These are phyloP conservation scores for Neosilurus hyrtlii DNA, from an alignment of 2,797 vertebrate genomes.

Conservation along the genomic window DNA sequence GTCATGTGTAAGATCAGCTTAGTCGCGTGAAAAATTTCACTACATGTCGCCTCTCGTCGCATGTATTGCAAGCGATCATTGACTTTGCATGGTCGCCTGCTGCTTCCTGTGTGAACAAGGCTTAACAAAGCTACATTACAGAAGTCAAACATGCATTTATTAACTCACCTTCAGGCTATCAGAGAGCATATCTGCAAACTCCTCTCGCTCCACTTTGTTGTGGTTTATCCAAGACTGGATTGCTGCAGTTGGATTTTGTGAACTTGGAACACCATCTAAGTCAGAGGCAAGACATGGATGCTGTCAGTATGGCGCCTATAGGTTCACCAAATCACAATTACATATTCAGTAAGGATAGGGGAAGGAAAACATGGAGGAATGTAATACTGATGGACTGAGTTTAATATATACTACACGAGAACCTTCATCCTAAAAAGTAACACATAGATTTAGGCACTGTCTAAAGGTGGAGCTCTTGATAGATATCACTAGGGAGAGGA, in stretches of 20 bases:
- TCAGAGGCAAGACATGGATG: not conserved
- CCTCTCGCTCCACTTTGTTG: slow-evolving; percentile 93
- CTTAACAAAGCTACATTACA: not conserved
- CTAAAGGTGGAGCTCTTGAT: no score
- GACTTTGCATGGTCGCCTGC: no score
- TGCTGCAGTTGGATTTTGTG: slow-evolving; percentile 89
- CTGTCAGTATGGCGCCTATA: not conserved
- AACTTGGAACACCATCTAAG: slow-evolving; percentile 92
- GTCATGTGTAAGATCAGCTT: no score
- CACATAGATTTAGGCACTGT: no score
- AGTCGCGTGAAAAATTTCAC: no score
- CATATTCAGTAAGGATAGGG: not conserved
- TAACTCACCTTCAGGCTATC: slow-evolving; percentile 87
- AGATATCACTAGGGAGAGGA: no score
- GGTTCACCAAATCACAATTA: not conserved
- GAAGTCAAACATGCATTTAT: not conserved
- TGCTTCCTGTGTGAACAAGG: no score
- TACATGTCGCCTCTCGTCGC: no score
- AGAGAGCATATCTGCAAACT: slow-evolving; percentile 84
- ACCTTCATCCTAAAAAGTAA: no score
- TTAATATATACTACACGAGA: no score
- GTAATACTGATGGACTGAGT: no score
- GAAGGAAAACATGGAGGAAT: not conserved
- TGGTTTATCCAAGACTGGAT: slow-evolving; percentile 96
- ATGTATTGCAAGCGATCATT: no score